Base-by-base conservation (phyloP, 2,888 invertebrate species). In the Cetonia aurata region DNA sequence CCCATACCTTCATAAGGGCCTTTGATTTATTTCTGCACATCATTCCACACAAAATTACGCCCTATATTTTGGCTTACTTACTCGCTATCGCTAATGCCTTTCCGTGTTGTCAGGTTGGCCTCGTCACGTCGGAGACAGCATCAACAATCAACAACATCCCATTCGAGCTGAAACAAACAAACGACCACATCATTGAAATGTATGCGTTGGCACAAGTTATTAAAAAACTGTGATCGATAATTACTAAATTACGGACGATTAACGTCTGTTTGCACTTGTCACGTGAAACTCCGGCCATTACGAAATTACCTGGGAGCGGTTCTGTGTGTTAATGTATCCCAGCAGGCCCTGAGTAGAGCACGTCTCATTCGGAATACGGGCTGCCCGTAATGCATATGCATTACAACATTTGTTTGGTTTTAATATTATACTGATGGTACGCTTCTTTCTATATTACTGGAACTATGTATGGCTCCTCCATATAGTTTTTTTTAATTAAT, bases 281-380 rank as follows among this genome's bases (percentile, higher is more conserved):
- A 82, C 81, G 81, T 82, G 82, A 82, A 82, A 82, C 82, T 80
- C 82, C 80, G 78, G 75, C 83, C 81, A 83, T 83, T 82, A 83
- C 79, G 82, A 82, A 82, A 83, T 83, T 83, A 83, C 80, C 80
- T 81, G 80, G 83, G 83, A 80, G 83, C 81, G 82, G 79, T 78
- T 62, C 62, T 62, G 48, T 62, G 62, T 62, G 71, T 73, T 75
- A 75, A 75, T 75, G 74, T 73, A 72, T 75, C 75, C 75, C 75
- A 73, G 73, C 72, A 75, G 75, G 73, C 75, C 71, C 31, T 33
- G 62, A 62, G 48, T 55, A 46, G 70, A 60, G 69, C 48, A 71
- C 68, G 67, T 68, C 69, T 69, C 69, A 60, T 69, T 69, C 69
- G 69, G 52, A 67, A 56, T 60, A 48, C 62, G 48, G 33, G 25